Base-by-base conservation (phyloP, 2,797 vertebrate genomes). In the Tympanoctomys barrerae region DNA sequence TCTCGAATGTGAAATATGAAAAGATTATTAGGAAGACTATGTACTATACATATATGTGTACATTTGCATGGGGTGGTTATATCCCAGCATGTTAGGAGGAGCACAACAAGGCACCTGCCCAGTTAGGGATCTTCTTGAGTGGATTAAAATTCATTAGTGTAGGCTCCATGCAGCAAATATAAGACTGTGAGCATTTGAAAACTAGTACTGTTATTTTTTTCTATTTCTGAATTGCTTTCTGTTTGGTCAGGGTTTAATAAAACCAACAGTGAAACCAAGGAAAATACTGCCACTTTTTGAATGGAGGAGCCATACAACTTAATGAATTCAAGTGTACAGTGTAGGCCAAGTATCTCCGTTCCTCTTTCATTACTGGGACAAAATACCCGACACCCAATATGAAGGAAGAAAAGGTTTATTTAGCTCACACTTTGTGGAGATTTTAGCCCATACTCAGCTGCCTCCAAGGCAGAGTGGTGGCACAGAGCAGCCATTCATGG, bases 151-250 rank as follows among this genome's bases (percentile, higher is more conserved):
- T 82, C 46, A 7, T 79, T 49, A 57, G 68, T 10, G 42, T 52
- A 61, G 87, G 77, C 42, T 70, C 46, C 62, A 33, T 18, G 24
- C 54, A 26, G 79, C 54, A 33, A 31, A 36, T 46, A 90, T 64
- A 0, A 0, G 64, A 70, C 85, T 66, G 18, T 22, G 78, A 81
- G 90, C 89, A 75, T 68, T 87, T 91, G 77, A 39, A 66, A 73
- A 57, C 33, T 1, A 22, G 14, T 82, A 71, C 59, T 39, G 11
- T 49, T 82, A 24, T 36, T 62, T 84, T 80, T 93, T 79, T 87
- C n/a, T 82, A 61, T 90, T 42, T 80, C 62, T 70, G 85, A 91
- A 93, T 77, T 42, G 70, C 92, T 54, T 95, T 93, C 96, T 96
- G 52, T 93, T 92, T 96, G 93, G 62, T 84, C 31, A 46, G 59